A percentile compares a stretch with the other conserved stretches of the same genome.
Evolutionary conservation across 2,888 invertebrate genomes (phyloP).

Genomic region (Cantharis nigra): DNA sequence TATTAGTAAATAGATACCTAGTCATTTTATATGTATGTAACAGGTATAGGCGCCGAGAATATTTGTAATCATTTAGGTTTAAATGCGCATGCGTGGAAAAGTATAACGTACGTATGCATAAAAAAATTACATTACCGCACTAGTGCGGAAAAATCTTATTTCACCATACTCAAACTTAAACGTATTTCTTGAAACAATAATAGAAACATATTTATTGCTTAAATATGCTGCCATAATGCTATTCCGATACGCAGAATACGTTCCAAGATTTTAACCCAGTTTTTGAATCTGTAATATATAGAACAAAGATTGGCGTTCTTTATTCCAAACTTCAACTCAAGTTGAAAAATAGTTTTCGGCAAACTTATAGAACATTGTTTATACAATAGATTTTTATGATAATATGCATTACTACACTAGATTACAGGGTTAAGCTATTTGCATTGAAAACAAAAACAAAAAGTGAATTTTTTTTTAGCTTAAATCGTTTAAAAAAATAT

Average conservation of each 20-base stretch:
- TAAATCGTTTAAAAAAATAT: neutral
- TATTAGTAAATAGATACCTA: too few relatives aligned
- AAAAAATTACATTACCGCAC: too few relatives aligned
- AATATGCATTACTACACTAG: neutral
- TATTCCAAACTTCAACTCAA: neutral
- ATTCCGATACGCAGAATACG: neutral
- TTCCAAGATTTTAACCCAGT: neutral
- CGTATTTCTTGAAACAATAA: too few relatives aligned
- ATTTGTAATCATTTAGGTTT: too few relatives aligned
- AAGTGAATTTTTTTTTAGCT: neutral
- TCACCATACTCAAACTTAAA: too few relatives aligned
- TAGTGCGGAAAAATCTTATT: too few relatives aligned
- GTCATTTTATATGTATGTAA: too few relatives aligned
- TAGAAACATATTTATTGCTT: too few relatives aligned
- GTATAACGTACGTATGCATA: too few relatives aligned
- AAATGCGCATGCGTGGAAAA: too few relatives aligned
- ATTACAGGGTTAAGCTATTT: neutral
- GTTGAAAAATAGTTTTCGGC: neutral
- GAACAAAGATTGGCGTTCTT: neutral
- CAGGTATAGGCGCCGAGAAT: too few relatives aligned
- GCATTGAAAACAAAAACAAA: neutral
- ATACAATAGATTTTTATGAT: neutral
- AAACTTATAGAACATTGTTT: neutral
- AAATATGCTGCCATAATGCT: too few relatives aligned
- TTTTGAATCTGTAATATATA: neutral